Evolutionary conservation across 2,797 vertebrate genomes (phyloP).

Genomic region (Anisognathus igniventris): DNA sequence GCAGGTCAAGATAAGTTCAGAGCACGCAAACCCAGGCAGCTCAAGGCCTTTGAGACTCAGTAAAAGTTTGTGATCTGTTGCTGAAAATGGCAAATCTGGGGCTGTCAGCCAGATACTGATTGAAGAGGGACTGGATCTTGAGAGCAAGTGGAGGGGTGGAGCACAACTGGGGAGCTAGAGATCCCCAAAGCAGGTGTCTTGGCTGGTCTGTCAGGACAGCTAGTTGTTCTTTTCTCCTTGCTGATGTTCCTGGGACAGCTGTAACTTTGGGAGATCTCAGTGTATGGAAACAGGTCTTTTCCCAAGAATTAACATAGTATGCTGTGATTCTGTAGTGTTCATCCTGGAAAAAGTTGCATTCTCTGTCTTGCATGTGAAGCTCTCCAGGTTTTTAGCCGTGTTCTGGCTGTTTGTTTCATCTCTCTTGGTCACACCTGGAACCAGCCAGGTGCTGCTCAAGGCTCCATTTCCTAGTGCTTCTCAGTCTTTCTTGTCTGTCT

Average conservation of each 20-base stretch:
- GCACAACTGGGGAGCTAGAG: neutral
- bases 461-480: neutral
- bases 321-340: neutral
- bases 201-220: neutral
- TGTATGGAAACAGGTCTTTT: neutral
- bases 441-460: neutral
- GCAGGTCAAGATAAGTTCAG: constrained; percentile 30
- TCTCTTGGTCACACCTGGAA: neutral
- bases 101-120: neutral
- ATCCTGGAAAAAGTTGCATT: neutral
- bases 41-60: neutral
- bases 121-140: neutral
- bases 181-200: constrained; percentile 32
- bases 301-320: neutral
- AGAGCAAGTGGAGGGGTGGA: neutral
- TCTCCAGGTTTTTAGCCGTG: neutral
- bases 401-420: neutral
- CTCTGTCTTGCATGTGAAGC: neutral
- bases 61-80: neutral
- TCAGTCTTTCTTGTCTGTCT: neutral
- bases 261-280: neutral
- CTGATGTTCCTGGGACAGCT: neutral
- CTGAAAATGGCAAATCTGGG: neutral
- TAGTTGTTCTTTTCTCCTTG: neutral
- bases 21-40: neutral